These are phyloP conservation scores for Meriones psammophilus DNA, from an alignment of 2,797 vertebrate genomes.

Conservation along the genomic window DNA sequence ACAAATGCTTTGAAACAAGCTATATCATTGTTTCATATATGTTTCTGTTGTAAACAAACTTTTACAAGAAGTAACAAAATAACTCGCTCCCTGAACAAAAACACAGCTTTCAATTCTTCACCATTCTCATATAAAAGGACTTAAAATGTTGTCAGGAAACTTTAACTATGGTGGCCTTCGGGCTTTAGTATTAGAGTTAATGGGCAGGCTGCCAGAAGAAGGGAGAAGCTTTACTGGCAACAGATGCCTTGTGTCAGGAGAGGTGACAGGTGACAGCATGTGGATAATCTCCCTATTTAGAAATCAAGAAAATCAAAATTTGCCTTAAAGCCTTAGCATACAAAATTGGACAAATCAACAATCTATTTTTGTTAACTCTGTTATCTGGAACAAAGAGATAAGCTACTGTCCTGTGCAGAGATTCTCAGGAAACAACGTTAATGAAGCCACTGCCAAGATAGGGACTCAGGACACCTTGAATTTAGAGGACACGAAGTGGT, in stretches of 20 bases:
- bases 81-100: slow-evolving; percentile 40
- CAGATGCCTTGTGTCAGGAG: not conserved
- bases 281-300: not conserved
- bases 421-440: not conserved
- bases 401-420: not conserved
- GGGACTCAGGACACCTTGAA: not conserved
- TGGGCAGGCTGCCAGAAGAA: not conserved
- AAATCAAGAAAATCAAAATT: slow-evolving; percentile 3
- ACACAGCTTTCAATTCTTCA: not conserved
- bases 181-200: not conserved
- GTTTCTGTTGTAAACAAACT: slow-evolving; percentile 28
- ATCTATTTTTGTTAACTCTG: not conserved
- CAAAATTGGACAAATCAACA: slow-evolving; percentile 3
- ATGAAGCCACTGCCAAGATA: not conserved
- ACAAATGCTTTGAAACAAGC: not conserved
- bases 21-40: slow-evolving; percentile 37
- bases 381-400: not conserved
- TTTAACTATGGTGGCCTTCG: not conserved
- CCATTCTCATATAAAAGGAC: slow-evolving; percentile 6
- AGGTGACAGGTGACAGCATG: not conserved
- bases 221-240: slow-evolving; percentile 24
- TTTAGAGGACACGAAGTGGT: not conserved
- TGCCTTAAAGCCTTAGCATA: not conserved
- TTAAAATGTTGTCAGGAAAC: slow-evolving; percentile 5
- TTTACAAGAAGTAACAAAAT: slow-evolving; percentile 60